Evolutionary conservation across 2,797 vertebrate genomes (phyloP), one percentile per base, ranked within the genome.

Genomic region (Mionectes olivaceus): DNA sequence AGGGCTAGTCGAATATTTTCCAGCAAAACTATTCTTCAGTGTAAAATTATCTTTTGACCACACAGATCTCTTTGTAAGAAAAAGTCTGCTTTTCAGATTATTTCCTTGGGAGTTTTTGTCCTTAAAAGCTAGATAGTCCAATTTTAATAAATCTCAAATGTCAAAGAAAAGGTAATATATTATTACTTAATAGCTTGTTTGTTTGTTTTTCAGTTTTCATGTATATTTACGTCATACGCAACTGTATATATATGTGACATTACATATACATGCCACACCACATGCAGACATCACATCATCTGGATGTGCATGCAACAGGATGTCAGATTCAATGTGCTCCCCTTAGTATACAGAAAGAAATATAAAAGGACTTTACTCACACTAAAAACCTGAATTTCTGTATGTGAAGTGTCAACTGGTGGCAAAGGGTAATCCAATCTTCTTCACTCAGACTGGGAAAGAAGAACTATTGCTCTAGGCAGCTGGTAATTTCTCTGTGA

Each of bases 191-290:
- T 7, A 49, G 15, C 3, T 32, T 25, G 53, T 0, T 46, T 82
- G 8, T 7, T 50, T 28, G 7, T 33, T 46, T 86, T 55, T 6
- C 25, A 17, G 4, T 77, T 81, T 56, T 41, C 8, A 32, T 2
- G 0, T 67, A 9, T 10, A 30, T 4, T 23, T 80, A 14, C 1
- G 1, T 49, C 21, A 88, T 4, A 22, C 65, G 9, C 6, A 33
- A 28, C 37, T 23, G 16, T 28, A 9, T 11, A 28, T 10, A 3
- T 33, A 44, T 17, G 64, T 47, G 55, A 41, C 7, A 25, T 76
- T 25, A 16, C 13, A 21, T 39, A 47, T 35, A 49, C 37, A 28
- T 69, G 3, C 11, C 50, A 23, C 19, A 57, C n/a, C 39, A 79
- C 4, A 22, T 70, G 15, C 19, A 75, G 61, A 30, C 16, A 44